These are phyloP conservation scores for Sphaeramia orbicularis DNA, from an alignment of 2,797 vertebrate species.

Conservation along the genomic window DNA sequence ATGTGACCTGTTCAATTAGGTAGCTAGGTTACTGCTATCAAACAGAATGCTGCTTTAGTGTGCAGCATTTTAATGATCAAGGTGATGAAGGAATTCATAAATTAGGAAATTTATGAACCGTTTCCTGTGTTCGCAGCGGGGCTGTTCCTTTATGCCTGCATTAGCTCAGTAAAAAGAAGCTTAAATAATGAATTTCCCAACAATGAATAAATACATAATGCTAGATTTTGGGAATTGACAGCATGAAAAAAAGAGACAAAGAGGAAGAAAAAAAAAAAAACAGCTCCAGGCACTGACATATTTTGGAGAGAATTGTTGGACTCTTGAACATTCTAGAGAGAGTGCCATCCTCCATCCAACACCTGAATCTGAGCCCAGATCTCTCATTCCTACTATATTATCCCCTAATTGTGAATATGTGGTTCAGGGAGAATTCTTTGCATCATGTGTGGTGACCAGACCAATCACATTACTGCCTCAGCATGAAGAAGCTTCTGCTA, in stretches of 20 bases:
- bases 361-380: conserved; percentile 13
- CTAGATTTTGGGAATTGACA: not conserved
- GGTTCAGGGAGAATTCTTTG: conserved; percentile 39
- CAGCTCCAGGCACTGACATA: conserved; percentile 18
- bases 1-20: conserved; percentile 27
- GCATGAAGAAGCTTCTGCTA: conserved; percentile 51
- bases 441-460: conserved; percentile 21
- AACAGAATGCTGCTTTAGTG: conserved; percentile 19
- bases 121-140: conserved; percentile 19
- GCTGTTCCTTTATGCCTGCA: conserved; percentile 6
- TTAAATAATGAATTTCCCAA: conserved; percentile 17
- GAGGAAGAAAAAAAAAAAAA: conserved; percentile 11
- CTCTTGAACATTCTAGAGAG: conserved; percentile 3
- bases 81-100: conserved; percentile 44
- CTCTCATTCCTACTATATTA: conserved; percentile 23
- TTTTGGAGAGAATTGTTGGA: conserved; percentile 18
- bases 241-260: not conserved
- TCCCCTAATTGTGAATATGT: conserved; percentile 48
- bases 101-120: conserved; percentile 35
- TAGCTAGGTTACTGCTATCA: conserved; percentile 28
- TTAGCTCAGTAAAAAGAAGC: conserved; percentile 18
- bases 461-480: conserved; percentile 41
- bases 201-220: conserved; percentile 20
- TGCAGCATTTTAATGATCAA: conserved; percentile 30
- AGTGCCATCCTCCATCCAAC: conserved; percentile 23